A percentile compares a stretch with the other conserved stretches of the same genome.
These are phyloP conservation scores for Drosophila cognata DNA, from an alignment of 2,888 invertebrate genomes.

Conservation along the genomic window DNA sequence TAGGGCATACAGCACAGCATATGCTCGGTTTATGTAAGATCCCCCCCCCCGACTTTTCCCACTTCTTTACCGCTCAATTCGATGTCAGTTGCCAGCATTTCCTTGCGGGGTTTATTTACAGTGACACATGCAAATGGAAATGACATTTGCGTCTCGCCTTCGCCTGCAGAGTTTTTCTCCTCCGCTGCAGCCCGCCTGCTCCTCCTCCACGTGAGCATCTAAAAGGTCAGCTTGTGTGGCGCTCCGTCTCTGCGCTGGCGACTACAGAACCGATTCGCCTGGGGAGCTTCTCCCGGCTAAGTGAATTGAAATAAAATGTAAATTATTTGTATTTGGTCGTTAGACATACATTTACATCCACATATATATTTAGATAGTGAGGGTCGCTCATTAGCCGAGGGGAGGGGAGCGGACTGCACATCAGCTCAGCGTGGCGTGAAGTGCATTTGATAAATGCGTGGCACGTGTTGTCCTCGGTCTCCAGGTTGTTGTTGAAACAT, in stretches of 20 bases:
- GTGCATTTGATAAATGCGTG: conserved; percentile 63
- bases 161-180: conserved; percentile 3
- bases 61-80: conserved; percentile 5
- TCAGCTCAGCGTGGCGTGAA: conserved; percentile 55
- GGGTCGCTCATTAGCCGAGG: conserved; percentile 44
- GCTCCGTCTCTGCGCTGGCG: conserved; percentile 22
- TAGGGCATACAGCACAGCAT: conserved; percentile 5
- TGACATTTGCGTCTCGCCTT: conserved; percentile 32
- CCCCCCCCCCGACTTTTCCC: not conserved
- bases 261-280: conserved; percentile 3
- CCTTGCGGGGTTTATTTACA: conserved; percentile 43
- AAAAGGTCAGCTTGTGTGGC: conserved; percentile 52
- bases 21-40: not conserved
- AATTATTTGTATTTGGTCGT: conserved; percentile 46
- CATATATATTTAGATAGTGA: conserved; percentile 31
- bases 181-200: not conserved
- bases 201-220: conserved; percentile 3
- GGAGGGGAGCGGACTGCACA: conserved; percentile 18
- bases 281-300: conserved; percentile 20
- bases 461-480: conserved; percentile 47
- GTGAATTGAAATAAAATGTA: conserved; percentile 50
- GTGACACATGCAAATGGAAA: conserved; percentile 58
- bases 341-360: conserved; percentile 20
- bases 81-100: conserved; percentile 33
- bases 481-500: conserved; percentile 20